Evolutionary conservation across 2,888 invertebrate species (phyloP).

Genomic region (Synergus umbraculus): DNA sequence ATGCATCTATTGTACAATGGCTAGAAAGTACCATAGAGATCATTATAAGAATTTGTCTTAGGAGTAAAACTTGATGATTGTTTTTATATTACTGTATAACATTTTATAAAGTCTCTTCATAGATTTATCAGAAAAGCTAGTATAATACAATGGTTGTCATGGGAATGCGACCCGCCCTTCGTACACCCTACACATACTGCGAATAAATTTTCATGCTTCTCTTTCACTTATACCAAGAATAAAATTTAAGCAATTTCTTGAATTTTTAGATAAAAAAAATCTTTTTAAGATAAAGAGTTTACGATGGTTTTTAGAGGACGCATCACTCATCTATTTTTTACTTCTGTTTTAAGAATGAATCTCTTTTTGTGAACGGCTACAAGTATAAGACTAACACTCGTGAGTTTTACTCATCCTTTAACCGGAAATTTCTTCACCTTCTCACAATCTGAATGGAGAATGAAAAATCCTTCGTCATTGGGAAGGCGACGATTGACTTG

Average conservation of each 20-base stretch:
- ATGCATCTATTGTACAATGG: not conserved
- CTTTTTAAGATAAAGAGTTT: too few relatives aligned
- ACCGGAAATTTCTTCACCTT: slow-evolving; percentile 25
- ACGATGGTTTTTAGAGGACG: too few relatives aligned
- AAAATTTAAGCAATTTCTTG: too few relatives aligned
- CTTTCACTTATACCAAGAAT: not conserved
- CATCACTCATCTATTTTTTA: too few relatives aligned
- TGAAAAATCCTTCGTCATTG: slow-evolving; percentile 37
- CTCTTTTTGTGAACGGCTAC: too few relatives aligned
- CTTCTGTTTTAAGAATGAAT: too few relatives aligned
- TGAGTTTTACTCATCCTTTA: not conserved
- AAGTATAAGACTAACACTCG: too few relatives aligned
- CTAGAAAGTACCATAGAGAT: not conserved
- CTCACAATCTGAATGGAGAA: slow-evolving; percentile 14
- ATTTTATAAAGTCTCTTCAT: not conserved
- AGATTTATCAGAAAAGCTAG: slow-evolving; percentile 39
- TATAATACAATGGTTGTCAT: slow-evolving; percentile 67
- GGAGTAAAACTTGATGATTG: too few relatives aligned
- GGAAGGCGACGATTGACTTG: slow-evolving; percentile 37
- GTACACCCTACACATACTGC: slow-evolving; percentile 49
- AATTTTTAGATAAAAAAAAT: too few relatives aligned
- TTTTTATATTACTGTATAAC: too few relatives aligned
- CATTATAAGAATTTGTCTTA: not conserved
- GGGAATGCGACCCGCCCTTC: slow-evolving; percentile 70
- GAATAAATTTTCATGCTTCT: slow-evolving; percentile 54